Evolutionary conservation across 2,888 invertebrate genomes (phyloP).

Genomic region (Erannis defoliaria): DNA sequence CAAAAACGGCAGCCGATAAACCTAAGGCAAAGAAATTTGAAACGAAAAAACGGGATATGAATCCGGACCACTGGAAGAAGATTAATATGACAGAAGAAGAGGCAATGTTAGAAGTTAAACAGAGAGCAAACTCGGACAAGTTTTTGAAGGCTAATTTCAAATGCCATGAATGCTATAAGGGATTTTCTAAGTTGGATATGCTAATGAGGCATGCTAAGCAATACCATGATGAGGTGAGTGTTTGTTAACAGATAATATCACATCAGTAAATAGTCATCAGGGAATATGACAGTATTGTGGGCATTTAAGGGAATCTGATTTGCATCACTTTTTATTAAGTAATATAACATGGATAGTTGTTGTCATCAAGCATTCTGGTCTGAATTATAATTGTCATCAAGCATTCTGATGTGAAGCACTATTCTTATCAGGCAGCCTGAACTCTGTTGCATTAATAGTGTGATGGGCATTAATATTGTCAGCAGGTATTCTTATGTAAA

Average conservation of each 20-base stretch:
- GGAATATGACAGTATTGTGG: too few relatives aligned
- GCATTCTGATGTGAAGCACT: background rate
- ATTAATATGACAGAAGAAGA: conserved; percentile 68
- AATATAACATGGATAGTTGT: too few relatives aligned
- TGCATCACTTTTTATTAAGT: too few relatives aligned
- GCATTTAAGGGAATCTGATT: too few relatives aligned
- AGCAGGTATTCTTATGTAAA: too few relatives aligned
- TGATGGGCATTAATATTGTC: too few relatives aligned
- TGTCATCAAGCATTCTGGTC: background rate
- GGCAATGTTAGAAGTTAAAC: conserved; percentile 65
- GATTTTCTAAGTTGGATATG: conserved; percentile 74
- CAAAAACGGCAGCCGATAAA: conserved; percentile 28
- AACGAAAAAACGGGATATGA: conserved; percentile 54
- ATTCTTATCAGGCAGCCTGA: too few relatives aligned
- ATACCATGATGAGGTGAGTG: conserved; percentile 68
- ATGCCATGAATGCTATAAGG: conserved; percentile 71
- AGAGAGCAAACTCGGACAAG: conserved; percentile 59
- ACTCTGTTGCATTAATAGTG: too few relatives aligned
- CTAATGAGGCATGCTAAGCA: conserved; percentile 66
- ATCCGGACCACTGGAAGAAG: conserved; percentile 67
- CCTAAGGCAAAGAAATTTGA: conserved; percentile 47
- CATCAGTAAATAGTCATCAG: too few relatives aligned
- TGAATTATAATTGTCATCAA: background rate
- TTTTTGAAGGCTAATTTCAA: conserved; percentile 66
- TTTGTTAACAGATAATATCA: background rate